Base-by-base conservation (phyloP, 2,888 invertebrate genomes). In the Chrysolina haemoptera region DNA sequence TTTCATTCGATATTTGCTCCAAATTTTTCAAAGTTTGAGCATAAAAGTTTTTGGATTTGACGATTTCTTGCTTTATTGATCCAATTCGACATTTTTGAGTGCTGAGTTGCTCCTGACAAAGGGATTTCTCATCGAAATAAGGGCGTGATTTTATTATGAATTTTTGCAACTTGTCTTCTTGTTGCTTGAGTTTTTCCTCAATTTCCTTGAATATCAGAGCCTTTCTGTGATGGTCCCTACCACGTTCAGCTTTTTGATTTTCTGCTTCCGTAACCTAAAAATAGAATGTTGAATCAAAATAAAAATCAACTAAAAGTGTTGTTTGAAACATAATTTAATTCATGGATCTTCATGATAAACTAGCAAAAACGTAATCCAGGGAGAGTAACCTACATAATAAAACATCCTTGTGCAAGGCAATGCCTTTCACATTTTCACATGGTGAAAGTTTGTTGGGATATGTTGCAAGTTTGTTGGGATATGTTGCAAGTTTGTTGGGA, bases 1-100 rank as follows among this genome's bases (percentile, higher is more conserved):
- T 97, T 85, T 97, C 96, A 88, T 97, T 96, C 10, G 97, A 97
- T 76, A 98, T 98, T 80, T 93, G 92, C 87, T 98, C 98, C 40
- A 98, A 90, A 78, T 94, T 93, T 79, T 94, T 93, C 62, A 98
- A 90, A 0, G 97, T 95, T 76, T 92, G 92, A 1, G 96, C 91
- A 88, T 98, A 98, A 63, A 94, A 92, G 77, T 89, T 90, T 87
- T 98, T 98, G 1, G 96, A 93, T 83, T 92, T 91, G 16, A 92
- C 90, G 64, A 98, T 95, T 68, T 94, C 93, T 71, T 91, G 91
- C 83, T 97, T 96, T 14, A 98, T 89, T 79, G 92, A 92, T 82
- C 95, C 94, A 18, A 97, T 95, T 83, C 95, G 92, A 79, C 92
- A 92, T 85, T 96, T 97, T 85, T 97, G 96, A 3, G 95, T 94